phyloP scores from a whole-genome alignment of 1,140 invertebrate genomes.

The Bactericera cockerelli region DNA sequence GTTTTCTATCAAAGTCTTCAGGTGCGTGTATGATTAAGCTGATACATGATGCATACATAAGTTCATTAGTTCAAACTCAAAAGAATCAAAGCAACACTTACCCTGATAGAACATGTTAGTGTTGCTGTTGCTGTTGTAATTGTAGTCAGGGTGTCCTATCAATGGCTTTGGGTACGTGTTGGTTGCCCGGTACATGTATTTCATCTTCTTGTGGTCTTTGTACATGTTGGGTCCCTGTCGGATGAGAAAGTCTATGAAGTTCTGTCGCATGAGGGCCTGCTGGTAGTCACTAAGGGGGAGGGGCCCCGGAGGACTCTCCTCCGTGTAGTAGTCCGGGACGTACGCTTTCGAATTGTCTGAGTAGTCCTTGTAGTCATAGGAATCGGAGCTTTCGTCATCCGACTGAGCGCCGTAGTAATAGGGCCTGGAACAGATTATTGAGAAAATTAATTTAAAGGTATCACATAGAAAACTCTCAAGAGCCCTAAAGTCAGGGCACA shows the following conservation, averaged over 20 bases:
- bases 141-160: background rate
- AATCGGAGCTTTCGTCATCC: background rate
- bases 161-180: constrained; percentile 1
- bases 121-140: too few relatives aligned
- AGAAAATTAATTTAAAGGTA: too few relatives aligned
- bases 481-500: too few relatives aligned
- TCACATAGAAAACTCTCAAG: too few relatives aligned
- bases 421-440: constrained; percentile 1
- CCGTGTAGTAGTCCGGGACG: background rate
- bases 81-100: too few relatives aligned
- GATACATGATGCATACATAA: too few relatives aligned
- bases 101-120: too few relatives aligned
- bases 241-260: background rate
- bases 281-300: background rate
- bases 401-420: background rate
- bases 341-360: background rate
- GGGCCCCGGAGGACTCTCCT: background rate
- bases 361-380: constrained; percentile 2
- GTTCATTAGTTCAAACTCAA: too few relatives aligned
- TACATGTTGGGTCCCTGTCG: background rate
- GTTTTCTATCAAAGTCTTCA: too few relatives aligned
- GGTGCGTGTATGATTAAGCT: too few relatives aligned
- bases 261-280: constrained; percentile 6
- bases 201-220: background rate
- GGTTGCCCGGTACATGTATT: background rate